Percentiles rank a stretch among this genome's conserved stretches.
Conservation (phyloP, 2,113 vertebrate species). For the Leucopsar rothschildi region DNA sequence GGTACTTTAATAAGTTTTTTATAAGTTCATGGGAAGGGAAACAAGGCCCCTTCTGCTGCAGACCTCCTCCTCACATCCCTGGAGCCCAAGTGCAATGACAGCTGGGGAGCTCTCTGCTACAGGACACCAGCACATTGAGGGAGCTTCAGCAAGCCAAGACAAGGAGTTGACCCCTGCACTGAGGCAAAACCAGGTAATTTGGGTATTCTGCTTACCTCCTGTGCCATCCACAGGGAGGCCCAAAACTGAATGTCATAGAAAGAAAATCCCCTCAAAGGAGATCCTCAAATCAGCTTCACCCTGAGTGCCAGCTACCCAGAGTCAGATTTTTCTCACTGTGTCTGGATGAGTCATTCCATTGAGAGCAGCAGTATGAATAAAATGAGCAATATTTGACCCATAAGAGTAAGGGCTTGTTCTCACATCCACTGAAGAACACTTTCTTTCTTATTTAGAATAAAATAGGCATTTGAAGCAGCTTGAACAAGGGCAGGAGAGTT, state of each 20-base stretch:
- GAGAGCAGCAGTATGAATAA: background rate
- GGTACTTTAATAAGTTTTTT: background rate
- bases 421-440: background rate
- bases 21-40: background rate
- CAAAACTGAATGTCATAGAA: background rate
- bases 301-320: background rate
- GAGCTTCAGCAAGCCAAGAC: background rate
- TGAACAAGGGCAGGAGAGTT: background rate
- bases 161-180: background rate
- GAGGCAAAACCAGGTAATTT: background rate
- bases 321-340: background rate
- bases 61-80: background rate
- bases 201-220: background rate
- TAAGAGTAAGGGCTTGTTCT: background rate
- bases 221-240: background rate
- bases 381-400: background rate
- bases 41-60: background rate
- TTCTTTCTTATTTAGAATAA: slow-evolving; percentile 8
- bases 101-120: background rate
- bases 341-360: background rate
- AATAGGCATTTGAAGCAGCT: background rate
- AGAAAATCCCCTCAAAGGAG: background rate
- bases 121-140: rapidly evolving
- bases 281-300: background rate
- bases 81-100: background rate